Base-by-base conservation (phyloP, 2,797 vertebrate genomes). In the Chromobotia macracanthus region DNA sequence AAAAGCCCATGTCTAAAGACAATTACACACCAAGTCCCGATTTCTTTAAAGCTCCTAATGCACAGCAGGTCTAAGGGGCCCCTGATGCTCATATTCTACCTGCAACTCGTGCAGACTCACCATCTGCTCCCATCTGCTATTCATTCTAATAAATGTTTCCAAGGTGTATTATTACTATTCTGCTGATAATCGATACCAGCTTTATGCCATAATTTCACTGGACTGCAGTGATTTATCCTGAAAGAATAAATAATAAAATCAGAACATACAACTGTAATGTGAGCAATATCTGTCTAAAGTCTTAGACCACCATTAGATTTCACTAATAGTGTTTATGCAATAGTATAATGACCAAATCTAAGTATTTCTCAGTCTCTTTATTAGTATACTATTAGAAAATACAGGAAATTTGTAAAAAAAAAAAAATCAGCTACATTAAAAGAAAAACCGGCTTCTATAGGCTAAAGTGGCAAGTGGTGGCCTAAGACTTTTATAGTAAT, bases 11-110 rank as follows among this genome's bases (percentile, higher is more conserved):
- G 83, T 81, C 80, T 80, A 91, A 91, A 88, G 63, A 44, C 84
- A 86, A 89, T 90, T 90, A 85, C 88, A 91, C 88, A 90, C 83
- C 80, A 86, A 90, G 88, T 87, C 85, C 83, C 81, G 67, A 86
- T 86, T 81, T 80, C 69, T 71, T 65, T 80, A 79, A 69, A 87
- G 0, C 78, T 89, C 85, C 90, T 89, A 87, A 89, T 89, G 72
- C 75, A 76, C 70, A 84, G 75, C 83, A 87, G 87, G 65, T 71
- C 69, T 80, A 72, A 70, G 88, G 81, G 72, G 86, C 77, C 84
- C 86, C 86, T 64, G 71, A 82, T 79, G 84, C 80, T 83, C 73
- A 85, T 86, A 85, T 82, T 89, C 86, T 88, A 65, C 74, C 77
- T 15, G 66, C 78, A 77, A 79, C 79, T n/a, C 55, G 41, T 75